These are phyloP conservation scores for Sicus ferrugineus DNA, from an alignment of 2,888 invertebrate species.

Conservation along the genomic window DNA sequence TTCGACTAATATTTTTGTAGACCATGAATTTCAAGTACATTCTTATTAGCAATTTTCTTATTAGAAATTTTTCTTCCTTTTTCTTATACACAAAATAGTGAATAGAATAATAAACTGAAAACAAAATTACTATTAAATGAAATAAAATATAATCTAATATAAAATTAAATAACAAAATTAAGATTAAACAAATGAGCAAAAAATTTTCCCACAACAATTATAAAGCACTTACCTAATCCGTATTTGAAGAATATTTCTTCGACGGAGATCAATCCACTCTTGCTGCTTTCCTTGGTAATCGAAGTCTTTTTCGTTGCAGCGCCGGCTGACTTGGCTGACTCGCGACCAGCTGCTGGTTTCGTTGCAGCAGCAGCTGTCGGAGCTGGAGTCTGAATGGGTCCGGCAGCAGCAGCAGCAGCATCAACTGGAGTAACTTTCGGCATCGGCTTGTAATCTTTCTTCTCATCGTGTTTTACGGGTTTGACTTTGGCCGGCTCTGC, in stretches of 20 bases:
- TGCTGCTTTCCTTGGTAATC: constrained; percentile 28
- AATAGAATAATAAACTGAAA: too few relatives aligned
- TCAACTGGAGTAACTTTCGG: constrained; percentile 38
- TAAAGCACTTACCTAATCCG: constrained; percentile 71
- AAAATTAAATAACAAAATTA: too few relatives aligned
- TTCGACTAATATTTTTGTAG: too few relatives aligned
- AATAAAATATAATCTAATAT: too few relatives aligned
- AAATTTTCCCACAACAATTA: neutral
- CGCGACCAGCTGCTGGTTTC: constrained; percentile 35
- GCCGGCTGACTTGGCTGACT: constrained; percentile 15
- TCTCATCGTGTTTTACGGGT: constrained; percentile 35
- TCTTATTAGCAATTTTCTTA: too few relatives aligned
- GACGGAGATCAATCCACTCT: constrained; percentile 62
- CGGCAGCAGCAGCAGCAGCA: constrained; percentile 30
- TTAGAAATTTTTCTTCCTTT: too few relatives aligned
- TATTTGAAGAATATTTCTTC: constrained; percentile 73
- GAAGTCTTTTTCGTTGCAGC: constrained; percentile 41
- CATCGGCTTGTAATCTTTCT: constrained; percentile 28
- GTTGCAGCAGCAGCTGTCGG: constrained; percentile 36
- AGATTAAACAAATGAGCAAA: too few relatives aligned
- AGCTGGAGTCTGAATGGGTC: constrained; percentile 30
- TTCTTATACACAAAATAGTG: too few relatives aligned
- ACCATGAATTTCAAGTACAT: too few relatives aligned
- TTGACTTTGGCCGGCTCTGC: constrained; percentile 27
- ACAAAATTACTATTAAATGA: too few relatives aligned